Percentiles rank a stretch among this genome's conserved stretches.
Conservation (phyloP, 2,113 vertebrate species). For the Labeo catla region DNA sequence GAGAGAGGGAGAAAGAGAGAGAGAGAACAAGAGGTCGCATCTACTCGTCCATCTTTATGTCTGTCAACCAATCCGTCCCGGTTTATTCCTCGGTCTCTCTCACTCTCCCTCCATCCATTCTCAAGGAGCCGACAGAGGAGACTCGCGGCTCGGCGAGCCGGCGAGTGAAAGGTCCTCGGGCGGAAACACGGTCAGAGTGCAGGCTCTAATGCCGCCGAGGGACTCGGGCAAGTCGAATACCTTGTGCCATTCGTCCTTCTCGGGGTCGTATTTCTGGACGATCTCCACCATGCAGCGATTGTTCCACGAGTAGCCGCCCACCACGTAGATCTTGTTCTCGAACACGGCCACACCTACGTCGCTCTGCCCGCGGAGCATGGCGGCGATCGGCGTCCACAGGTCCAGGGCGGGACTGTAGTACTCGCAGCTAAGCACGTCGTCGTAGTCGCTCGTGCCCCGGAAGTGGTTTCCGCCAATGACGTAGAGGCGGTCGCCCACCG, state of each 20-base stretch:
- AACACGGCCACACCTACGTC: slow-evolving; percentile 98
- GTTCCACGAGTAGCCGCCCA: slow-evolving; percentile 99
- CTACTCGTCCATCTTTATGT: slow-evolving; percentile 17
- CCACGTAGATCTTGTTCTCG: slow-evolving; percentile 98
- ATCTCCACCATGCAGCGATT: slow-evolving; percentile 99
- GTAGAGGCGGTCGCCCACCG: slow-evolving; percentile 95
- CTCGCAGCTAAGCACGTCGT: slow-evolving; percentile 97
- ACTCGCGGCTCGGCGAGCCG: slow-evolving; percentile 92
- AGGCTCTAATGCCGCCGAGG: slow-evolving; percentile 96
- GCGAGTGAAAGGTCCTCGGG: slow-evolving; percentile 86
- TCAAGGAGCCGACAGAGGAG: slow-evolving; percentile 95
- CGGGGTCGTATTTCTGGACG: slow-evolving; percentile 97
- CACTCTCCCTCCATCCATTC: slow-evolving; percentile 64
- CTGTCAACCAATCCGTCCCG: slow-evolving; percentile 21
- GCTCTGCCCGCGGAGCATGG: slow-evolving; percentile 97
- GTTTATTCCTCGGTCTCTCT: slow-evolving; percentile 39
- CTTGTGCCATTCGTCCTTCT: slow-evolving; percentile 99
- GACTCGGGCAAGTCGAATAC: slow-evolving; percentile 98
- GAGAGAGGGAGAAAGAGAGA: slow-evolving; percentile 54
- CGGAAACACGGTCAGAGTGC: slow-evolving; percentile 96
- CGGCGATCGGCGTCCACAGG: slow-evolving; percentile 96
- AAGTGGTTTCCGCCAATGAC: slow-evolving; percentile 99
- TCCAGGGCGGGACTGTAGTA: slow-evolving; percentile 96
- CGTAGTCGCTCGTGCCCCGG: slow-evolving; percentile 97
- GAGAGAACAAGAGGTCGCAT: slow-evolving; percentile 41